A percentile compares a stretch with the other conserved stretches of the same genome.
phyloP scores from a whole-genome alignment of 2,888 invertebrate species.

The Drosophila ustulata region DNA sequence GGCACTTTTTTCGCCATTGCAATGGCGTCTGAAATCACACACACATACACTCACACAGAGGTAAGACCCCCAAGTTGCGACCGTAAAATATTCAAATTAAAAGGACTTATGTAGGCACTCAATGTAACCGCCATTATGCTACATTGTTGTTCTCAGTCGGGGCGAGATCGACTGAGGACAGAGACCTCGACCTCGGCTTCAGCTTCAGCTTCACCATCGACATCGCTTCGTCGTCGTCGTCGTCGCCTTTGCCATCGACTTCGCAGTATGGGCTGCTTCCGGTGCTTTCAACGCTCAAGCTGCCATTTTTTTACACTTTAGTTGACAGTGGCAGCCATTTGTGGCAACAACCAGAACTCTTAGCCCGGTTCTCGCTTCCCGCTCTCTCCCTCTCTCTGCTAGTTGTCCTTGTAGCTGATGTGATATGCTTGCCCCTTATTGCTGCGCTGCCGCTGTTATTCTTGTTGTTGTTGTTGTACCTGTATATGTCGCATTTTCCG shows the following conservation, averaged over 20 bases:
- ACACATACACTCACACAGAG: slow-evolving; percentile 13
- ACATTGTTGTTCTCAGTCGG: slow-evolving; percentile 68
- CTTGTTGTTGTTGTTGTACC: slow-evolving; percentile 30
- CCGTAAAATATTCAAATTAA: slow-evolving; percentile 82
- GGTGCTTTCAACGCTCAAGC: slow-evolving; percentile 67
- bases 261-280: slow-evolving; percentile 58
- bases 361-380: slow-evolving; percentile 7
- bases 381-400: slow-evolving; percentile 1
- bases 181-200: slow-evolving; percentile 48
- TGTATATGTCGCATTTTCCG: slow-evolving; percentile 75
- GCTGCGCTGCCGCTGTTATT: slow-evolving; percentile 13
- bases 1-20: slow-evolving; percentile 45
- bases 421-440: slow-evolving; percentile 24
- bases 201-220: slow-evolving; percentile 41
- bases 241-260: slow-evolving; percentile 43
- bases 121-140: slow-evolving; percentile 75
- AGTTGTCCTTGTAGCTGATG: slow-evolving; percentile 39
- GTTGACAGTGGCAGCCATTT: slow-evolving; percentile 76
- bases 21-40: slow-evolving; percentile 47
- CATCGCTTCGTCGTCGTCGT: slow-evolving; percentile 36
- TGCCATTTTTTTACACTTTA: slow-evolving; percentile 75
- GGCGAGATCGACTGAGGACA: neutral
- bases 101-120: slow-evolving; percentile 83
- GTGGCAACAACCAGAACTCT: slow-evolving; percentile 53
- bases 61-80: slow-evolving; percentile 44